A percentile compares a stretch with the other conserved stretches of the same genome.
Evolutionary conservation across 2,797 vertebrate species (phyloP).

Genomic region (Xerus rutilus): DNA sequence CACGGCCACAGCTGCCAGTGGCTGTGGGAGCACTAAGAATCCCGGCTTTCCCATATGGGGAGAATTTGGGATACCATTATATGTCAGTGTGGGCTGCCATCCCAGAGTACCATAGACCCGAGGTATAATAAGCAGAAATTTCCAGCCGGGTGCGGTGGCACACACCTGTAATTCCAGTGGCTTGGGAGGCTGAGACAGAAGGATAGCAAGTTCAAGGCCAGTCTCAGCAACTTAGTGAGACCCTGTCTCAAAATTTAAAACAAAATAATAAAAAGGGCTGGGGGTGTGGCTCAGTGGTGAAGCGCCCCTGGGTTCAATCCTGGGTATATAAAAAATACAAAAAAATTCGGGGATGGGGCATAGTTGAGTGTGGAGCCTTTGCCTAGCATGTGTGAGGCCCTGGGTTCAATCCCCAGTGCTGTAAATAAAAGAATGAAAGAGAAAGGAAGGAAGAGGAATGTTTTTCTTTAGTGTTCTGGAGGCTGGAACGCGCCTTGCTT

Average conservation of each 20-base stretch:
- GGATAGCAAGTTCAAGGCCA: no score
- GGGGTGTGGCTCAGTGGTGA: no score
- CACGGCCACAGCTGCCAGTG: neutral
- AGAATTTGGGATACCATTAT: neutral
- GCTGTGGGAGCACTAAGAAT: neutral
- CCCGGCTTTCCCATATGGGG: neutral
- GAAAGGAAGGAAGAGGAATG: neutral
- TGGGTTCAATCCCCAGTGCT: neutral
- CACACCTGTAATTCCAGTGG: no score
- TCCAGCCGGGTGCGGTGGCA: neutral
- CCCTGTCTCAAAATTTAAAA: no score
- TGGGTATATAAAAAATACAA: no score
- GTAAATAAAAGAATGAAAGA: neutral
- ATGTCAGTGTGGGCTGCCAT: neutral
- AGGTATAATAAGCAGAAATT: neutral
- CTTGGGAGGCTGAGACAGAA: no score
- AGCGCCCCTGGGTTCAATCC: no score
- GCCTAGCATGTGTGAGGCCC: neutral
- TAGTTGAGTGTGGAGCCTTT: neutral
- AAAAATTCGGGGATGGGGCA: no score
- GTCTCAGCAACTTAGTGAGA: no score
- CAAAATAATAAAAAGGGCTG: no score
- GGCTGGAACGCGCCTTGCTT: neutral
- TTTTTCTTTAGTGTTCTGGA: neutral
- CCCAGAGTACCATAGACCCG: no score